Percentiles rank a stretch among this genome's conserved stretches.
Conservation (phyloP, 92 coral and sea anemone species). For the Heteractis magnifica region DNA sequence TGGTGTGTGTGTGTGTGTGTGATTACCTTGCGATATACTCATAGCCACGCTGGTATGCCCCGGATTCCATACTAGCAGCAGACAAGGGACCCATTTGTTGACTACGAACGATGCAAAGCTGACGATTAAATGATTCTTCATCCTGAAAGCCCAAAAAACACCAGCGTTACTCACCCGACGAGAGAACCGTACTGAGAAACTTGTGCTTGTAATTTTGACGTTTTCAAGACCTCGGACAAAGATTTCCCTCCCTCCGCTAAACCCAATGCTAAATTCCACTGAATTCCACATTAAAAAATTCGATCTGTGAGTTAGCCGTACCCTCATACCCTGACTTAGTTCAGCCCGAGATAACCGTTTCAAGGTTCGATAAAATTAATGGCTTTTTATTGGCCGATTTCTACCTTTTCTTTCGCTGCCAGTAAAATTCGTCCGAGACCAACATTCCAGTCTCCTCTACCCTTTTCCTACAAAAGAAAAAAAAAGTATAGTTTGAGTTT, state of each 20-base stretch:
- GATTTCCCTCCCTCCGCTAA: not conserved
- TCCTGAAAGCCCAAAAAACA: constrained; percentile 42
- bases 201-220: no score
- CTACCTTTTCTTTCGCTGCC: constrained; percentile 90
- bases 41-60: constrained; percentile 91
- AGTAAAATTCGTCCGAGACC: constrained; percentile 88
- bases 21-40: constrained; percentile 88
- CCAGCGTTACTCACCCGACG: no score
- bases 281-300: no score
- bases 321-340: no score
- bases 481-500: no score
- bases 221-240: no score
- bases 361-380: not conserved
- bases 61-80: constrained; percentile 99
- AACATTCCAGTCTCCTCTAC: constrained; percentile 89
- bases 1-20: not conserved
- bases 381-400: not conserved
- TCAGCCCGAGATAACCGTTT: no score
- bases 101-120: constrained; percentile 78
- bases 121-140: constrained; percentile 65
- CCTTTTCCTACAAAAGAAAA: constrained; percentile 55
- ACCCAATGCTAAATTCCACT: not conserved
- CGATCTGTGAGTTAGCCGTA: not conserved
- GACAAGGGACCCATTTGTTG: constrained; percentile 96
- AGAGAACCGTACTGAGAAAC: no score